phyloP scores from a whole-genome alignment of 2,888 invertebrate genomes.

The Oligia fasciuncula region DNA sequence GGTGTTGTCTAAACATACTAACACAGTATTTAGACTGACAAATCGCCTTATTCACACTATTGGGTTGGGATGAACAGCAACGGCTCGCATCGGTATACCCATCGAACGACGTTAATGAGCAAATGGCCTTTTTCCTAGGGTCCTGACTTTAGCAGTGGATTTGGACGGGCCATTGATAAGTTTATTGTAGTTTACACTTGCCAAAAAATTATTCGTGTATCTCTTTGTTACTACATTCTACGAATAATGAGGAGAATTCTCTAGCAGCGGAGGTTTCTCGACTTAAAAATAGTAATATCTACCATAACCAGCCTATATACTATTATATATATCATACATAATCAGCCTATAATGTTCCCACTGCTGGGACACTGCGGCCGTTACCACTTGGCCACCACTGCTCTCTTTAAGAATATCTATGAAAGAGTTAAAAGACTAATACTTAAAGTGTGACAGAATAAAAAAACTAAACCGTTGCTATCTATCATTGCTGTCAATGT shows the following conservation, averaged over 20 bases:
- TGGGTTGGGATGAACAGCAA: background rate
- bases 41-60: background rate
- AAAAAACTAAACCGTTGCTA: background rate
- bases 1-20: background rate
- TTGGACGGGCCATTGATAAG: no score
- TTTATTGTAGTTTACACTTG: background rate
- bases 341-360: no score
- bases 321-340: no score
- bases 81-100: background rate
- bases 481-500: slow-evolving; percentile 7
- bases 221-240: background rate
- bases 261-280: no score
- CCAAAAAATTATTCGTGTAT: background rate
- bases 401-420: no score
- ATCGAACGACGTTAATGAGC: background rate
- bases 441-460: background rate
- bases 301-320: no score
- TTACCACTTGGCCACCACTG: no score
- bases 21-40: background rate
- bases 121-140: background rate
- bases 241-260: background rate
- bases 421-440: background rate
- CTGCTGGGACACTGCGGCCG: no score
- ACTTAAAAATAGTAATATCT: background rate
- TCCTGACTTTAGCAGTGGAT: background rate